Evolutionary conservation across 2,113 vertebrate species (phyloP), one percentile per base, ranked within the genome.

Genomic region (Passer domesticus): DNA sequence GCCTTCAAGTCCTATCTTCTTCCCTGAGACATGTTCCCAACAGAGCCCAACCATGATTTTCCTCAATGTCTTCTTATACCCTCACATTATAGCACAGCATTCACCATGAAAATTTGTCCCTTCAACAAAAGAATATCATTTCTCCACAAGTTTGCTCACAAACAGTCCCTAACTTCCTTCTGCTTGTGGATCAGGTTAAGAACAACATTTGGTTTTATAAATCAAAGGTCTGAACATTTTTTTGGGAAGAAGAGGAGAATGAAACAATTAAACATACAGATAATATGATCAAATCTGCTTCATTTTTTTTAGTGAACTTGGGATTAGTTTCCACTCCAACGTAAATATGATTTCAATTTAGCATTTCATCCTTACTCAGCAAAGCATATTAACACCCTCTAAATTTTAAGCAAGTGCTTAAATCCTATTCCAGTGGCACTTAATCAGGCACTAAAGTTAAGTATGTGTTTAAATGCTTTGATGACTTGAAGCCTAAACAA

Each of bases 341-440:
- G 76, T 46, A 89, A 95, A 89, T 89, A 79, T 94, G 28, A 87
- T 95, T 95, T 92, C 81, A 78, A 80, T 92, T 92, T 91, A 83
- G 14, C 67, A 83, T 87, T 96, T 91, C 91, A 89, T 92, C 62
- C 81, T 87, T 92, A 94, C 82, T 92, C 86, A 94, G 89, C 89
- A 94, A 96, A 92, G 78, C 78, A 91, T 90, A 74, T 85, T 91
- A 95, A 87, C 87, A 95, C 31, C 52, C 87, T 75, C 87, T 87
- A 92, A 95, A 94, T 95, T 96, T 94, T 95, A 94, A 91, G 81
- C 58, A 96, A 91, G 77, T 92, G 53, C 70, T 91, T 97, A 94
- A 91, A 92, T 92, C 87, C 49, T 91, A 53, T 95, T 89, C 81
- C 83, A 94, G 74, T 82, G 37, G 44, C 83, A 95, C 86, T 95